These are phyloP conservation scores for Ochotona curzoniae DNA, from an alignment of 2,113 vertebrate genomes.

Conservation along the genomic window DNA sequence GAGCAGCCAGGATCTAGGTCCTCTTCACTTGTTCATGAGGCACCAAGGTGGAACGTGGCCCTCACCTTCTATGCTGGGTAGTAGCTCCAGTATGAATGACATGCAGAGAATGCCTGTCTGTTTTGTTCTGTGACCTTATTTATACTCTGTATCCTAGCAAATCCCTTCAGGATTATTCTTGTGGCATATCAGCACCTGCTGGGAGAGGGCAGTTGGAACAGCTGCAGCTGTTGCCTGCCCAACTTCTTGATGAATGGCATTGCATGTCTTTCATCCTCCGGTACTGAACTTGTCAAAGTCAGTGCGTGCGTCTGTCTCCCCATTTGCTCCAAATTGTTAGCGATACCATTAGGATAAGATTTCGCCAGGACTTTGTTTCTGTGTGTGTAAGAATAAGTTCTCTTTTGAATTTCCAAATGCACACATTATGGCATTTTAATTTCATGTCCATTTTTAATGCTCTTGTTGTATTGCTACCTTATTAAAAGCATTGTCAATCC, in stretches of 20 bases:
- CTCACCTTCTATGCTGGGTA: slow-evolving; percentile 11
- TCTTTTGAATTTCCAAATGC: slow-evolving; percentile 33
- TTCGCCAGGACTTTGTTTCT: neutral
- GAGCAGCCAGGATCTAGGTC: too few relatives aligned
- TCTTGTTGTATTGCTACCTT: neutral
- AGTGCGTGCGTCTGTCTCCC: slow-evolving; percentile 4
- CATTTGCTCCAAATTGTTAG: neutral
- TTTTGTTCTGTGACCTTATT: slow-evolving; percentile 63
- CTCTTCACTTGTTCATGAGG: neutral
- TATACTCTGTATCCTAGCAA: slow-evolving; percentile 44
- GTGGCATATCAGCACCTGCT: slow-evolving; percentile 82
- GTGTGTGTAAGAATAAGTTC: neutral
- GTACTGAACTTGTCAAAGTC: neutral
- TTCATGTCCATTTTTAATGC: neutral
- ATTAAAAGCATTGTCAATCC: neutral
- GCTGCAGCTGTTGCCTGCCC: slow-evolving; percentile 42
- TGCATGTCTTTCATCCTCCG: slow-evolving; percentile 23
- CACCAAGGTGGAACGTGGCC: neutral
- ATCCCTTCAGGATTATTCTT: slow-evolving; percentile 65
- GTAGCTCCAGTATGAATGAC: slow-evolving; percentile 30
- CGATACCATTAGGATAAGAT: neutral
- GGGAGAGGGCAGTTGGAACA: slow-evolving; percentile 75
- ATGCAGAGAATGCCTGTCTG: slow-evolving; percentile 11
- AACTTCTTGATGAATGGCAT: slow-evolving; percentile 43
- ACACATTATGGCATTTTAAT: neutral